Percentiles rank a stretch among this genome's conserved stretches.
Conservation (phyloP, 2,113 vertebrate species). For the Nannobrachium achirus region DNA sequence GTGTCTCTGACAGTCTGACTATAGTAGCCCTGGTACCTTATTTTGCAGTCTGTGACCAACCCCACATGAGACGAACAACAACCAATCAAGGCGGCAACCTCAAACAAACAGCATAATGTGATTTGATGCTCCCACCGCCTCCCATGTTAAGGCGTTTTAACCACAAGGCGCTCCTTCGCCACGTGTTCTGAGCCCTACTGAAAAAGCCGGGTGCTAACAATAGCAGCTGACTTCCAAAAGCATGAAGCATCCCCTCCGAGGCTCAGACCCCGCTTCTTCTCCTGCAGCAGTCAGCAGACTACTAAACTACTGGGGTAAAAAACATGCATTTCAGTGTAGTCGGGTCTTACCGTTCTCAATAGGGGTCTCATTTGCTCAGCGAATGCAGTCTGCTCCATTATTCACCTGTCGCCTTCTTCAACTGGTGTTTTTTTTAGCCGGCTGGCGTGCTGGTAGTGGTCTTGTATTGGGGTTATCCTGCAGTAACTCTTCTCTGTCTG, state of each 20-base stretch:
- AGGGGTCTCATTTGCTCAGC: slow-evolving; percentile 72
- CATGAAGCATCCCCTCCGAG: no score
- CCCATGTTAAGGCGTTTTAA: not conserved
- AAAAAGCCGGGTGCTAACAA: slow-evolving; percentile 70
- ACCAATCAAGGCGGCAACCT: not conserved
- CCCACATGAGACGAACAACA: not conserved
- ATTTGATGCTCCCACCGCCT: not conserved
- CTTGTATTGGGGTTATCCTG: not conserved
- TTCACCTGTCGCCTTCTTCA: slow-evolving; percentile 34
- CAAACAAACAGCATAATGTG: not conserved
- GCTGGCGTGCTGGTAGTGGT: slow-evolving; percentile 12
- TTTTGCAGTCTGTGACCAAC: not conserved
- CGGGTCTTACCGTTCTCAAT: slow-evolving; percentile 66
- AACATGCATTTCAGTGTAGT: slow-evolving; percentile 20
- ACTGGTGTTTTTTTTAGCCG: slow-evolving; percentile 10
- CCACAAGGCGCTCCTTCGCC: slow-evolving; percentile 30
- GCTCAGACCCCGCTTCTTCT: slow-evolving; percentile 24
- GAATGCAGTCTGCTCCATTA: slow-evolving; percentile 62
- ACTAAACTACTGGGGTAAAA: slow-evolving; percentile 32
- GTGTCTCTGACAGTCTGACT: no score
- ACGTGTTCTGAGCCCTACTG: slow-evolving; percentile 49
- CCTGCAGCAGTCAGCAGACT: slow-evolving; percentile 34
- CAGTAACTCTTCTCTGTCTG: slow-evolving; percentile 43
- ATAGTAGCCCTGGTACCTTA: slow-evolving; percentile 2
- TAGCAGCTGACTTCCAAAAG: slow-evolving; percentile 52